A percentile compares a stretch with the other conserved stretches of the same genome.
Conservation (phyloP, 2,113 vertebrate genomes). For the Apteryx owenii region DNA sequence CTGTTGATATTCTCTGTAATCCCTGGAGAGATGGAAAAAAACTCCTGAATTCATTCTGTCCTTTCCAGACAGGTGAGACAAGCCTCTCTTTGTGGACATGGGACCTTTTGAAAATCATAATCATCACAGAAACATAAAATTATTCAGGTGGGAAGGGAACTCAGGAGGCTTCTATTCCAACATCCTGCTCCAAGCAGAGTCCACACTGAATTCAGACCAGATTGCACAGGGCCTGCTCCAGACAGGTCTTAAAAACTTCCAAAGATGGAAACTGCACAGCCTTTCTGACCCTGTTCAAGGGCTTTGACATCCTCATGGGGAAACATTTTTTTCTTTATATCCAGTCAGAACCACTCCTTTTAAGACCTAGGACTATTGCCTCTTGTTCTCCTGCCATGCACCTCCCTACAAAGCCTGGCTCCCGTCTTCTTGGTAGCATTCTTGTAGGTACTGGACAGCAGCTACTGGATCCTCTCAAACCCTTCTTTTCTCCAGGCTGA, state of each 20-base stretch:
- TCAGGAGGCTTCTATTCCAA: background rate
- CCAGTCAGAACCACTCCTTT: background rate
- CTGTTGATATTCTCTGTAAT: background rate
- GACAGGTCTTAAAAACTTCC: background rate
- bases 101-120: background rate
- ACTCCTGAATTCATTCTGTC: rapidly evolving
- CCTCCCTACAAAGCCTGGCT: background rate
- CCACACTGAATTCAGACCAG: background rate
- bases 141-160: background rate
- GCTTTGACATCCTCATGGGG: background rate
- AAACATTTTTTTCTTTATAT: background rate
- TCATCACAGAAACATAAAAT: background rate
- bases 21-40: background rate
- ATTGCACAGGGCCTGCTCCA: background rate
- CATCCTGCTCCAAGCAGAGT: background rate
- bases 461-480: background rate
- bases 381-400: background rate
- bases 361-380: background rate
- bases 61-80: background rate
- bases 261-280: too few relatives aligned
- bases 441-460: background rate
- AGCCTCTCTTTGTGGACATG: background rate
- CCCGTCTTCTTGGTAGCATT: background rate
- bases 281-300: background rate
- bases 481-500: background rate